Percentiles rank a stretch among this genome's conserved stretches.
phyloP scores from a whole-genome alignment of 2,113 vertebrate genomes.

The Microtus montanus region DNA sequence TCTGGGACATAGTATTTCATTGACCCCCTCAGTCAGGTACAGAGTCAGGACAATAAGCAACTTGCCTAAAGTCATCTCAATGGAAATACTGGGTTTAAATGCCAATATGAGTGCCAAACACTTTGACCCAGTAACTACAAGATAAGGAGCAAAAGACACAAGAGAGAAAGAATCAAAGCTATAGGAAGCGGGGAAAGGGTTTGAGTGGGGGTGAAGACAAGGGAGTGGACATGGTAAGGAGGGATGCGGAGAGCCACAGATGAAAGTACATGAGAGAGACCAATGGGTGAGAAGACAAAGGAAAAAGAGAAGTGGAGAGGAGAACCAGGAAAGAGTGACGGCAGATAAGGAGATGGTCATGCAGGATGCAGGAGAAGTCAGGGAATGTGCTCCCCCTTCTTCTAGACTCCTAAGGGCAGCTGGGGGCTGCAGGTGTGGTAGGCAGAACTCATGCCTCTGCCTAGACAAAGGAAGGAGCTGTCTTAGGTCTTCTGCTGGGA shows the following conservation, averaged over 20 bases:
- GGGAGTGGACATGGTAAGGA: not conserved
- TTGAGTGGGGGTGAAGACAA: not conserved
- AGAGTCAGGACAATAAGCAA: not conserved
- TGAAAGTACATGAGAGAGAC: not conserved
- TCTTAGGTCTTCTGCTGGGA: not conserved
- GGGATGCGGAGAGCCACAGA: rapidly evolving
- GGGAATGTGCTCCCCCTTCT: not conserved
- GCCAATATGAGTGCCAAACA: not conserved
- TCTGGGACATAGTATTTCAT: too few species aligned
- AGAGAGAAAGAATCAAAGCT: not conserved
- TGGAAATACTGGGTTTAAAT: not conserved
- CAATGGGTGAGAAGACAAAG: not conserved
- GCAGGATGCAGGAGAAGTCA: not conserved
- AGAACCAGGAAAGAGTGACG: not conserved
- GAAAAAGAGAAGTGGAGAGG: not conserved
- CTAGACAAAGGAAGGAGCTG: constrained; percentile 41
- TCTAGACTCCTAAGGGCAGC: too few species aligned
- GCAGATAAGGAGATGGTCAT: not conserved
- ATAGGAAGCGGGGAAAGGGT: not conserved
- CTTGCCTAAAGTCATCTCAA: not conserved
- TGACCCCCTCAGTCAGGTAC: not conserved
- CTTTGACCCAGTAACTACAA: not conserved
- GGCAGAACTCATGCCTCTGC: not conserved
- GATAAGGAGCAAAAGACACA: not conserved
- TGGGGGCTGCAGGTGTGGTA: not conserved